A percentile compares a stretch with the other conserved stretches of the same genome.
These are phyloP conservation scores for Poeciliopsis presidionis DNA, from an alignment of 2,797 vertebrate species.

Conservation along the genomic window DNA sequence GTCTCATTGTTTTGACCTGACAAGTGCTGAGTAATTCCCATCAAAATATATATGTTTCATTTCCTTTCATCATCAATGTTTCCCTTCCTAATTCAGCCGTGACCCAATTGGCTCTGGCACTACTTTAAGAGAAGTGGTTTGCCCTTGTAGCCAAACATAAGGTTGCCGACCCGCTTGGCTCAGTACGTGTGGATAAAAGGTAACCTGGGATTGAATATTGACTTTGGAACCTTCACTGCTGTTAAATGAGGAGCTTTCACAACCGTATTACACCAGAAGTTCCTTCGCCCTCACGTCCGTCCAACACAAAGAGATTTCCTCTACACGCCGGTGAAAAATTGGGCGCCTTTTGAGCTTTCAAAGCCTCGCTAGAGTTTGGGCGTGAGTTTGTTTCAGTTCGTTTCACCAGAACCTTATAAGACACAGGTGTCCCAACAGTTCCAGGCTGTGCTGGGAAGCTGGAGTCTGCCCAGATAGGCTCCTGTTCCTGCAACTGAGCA, in stretches of 20 bases:
- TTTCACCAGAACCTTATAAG: constrained; percentile 31
- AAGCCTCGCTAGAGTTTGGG: constrained; percentile 37
- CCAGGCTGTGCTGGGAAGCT: constrained; percentile 44
- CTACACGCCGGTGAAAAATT: constrained; percentile 10
- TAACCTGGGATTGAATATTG: constrained; percentile 59
- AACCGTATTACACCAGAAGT: constrained; percentile 9
- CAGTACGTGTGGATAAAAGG: constrained; percentile 37
- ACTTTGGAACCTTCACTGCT: constrained; percentile 53
- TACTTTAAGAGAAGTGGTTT: constrained; percentile 51
- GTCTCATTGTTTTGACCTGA: not conserved
- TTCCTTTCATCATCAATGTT: constrained; percentile 26
- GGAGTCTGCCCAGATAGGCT: constrained; percentile 39
- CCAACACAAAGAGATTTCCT: constrained; percentile 34
- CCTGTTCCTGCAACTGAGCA: constrained; percentile 34
- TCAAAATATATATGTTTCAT: constrained; percentile 9
- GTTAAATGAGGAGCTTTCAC: constrained; percentile 36
- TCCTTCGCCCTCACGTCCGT: constrained; percentile 41
- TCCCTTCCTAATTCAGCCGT: constrained; percentile 38
- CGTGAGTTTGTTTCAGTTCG: constrained; percentile 37
- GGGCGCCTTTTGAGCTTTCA: constrained; percentile 29
- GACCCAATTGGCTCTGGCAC: constrained; percentile 23
- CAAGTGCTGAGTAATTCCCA: not conserved
- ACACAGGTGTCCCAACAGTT: constrained; percentile 44
- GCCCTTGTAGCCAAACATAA: constrained; percentile 37
- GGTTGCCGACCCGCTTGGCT: constrained; percentile 52